These are phyloP conservation scores for Meteorus cinctellus DNA, from an alignment of 2,888 invertebrate genomes.

Conservation along the genomic window DNA sequence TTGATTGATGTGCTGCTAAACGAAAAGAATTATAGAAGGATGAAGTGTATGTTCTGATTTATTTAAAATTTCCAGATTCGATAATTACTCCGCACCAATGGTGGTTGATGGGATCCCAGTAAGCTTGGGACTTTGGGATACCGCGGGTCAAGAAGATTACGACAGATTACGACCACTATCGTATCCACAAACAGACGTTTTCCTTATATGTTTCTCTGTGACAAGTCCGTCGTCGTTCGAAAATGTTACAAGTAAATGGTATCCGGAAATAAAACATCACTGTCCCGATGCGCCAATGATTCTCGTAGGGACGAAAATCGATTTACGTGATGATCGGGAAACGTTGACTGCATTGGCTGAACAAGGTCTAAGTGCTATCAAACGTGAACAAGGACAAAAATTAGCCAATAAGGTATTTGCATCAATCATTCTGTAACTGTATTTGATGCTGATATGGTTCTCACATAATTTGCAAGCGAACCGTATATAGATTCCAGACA, in stretches of 20 bases:
- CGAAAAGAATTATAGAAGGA: not conserved
- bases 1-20: not conserved
- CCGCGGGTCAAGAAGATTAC: conserved; percentile 98
- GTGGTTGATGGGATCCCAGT: conserved; percentile 98
- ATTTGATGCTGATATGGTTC: too few species aligned
- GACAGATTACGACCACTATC: conserved; percentile 96
- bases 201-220: conserved; percentile 99
- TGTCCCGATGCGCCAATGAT: conserved; percentile 99
- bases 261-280: conserved; percentile 99
- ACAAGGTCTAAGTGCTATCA: conserved; percentile 96
- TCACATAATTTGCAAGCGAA: too few species aligned
- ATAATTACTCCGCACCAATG: conserved; percentile 99
- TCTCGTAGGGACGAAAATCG: conserved; percentile 99
- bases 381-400: conserved; percentile 98
- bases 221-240: conserved; percentile 99
- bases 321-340: conserved; percentile 98
- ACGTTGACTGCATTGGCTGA: conserved; percentile 92
- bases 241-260: conserved; percentile 99
- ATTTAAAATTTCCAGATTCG: conserved; percentile 82
- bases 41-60: not conserved
- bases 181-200: conserved; percentile 99
- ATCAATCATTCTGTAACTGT: too few species aligned
- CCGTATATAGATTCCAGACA: too few species aligned
- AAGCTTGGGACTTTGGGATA: conserved; percentile 97
- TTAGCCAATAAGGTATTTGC: conserved; percentile 87